Base-by-base conservation (phyloP, 2,113 vertebrate species). In the Percopsis transmontana region DNA sequence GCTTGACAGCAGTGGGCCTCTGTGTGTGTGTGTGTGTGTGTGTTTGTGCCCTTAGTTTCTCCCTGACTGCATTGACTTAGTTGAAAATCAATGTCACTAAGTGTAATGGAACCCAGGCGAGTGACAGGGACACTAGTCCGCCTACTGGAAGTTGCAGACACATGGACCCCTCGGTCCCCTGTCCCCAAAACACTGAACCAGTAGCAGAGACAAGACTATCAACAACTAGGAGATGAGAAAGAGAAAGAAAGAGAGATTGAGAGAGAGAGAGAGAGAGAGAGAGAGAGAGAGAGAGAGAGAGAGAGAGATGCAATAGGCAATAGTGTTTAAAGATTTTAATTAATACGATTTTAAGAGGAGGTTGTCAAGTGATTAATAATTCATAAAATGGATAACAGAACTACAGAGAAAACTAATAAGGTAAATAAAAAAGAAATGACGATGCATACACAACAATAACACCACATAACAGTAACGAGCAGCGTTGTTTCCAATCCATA, bases 11-110 rank as follows among this genome's bases (percentile, higher is more conserved):
- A 27, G 5, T 12, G 81, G 58, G 15, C 16, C 4, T 38, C 24
- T 38, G 21, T 27, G 23, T 38, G 12, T 38, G 23, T 20, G 4
- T 38, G 23, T 55, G 23, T 55, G 18, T 53, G 11, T 27, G 13
- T 56, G 11, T 33, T 3, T 66, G 52, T 73, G 73, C 66, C 73
- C 65, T 74, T 40, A 76, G 48, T 72, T 53, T 24, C 68, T 58
- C 77, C 62, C 70, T 27, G 56, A 60, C 54, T n/a, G 16, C 24
- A 38, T 56, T 56, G 54, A 23, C 51, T 53, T 53, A 2, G 3
- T 53, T 18, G 66, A 23, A 58, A 64, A 77, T 19, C 62, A 44
- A 53, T 53, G 18, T 42, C 74, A 65, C 45, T 24, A 11, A 51
- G 2, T 54, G 56, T 33, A 53, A 47, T 50, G 66, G 20, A 48